Base-by-base conservation (phyloP, 2,888 invertebrate species). In the Erebia epiphron region DNA sequence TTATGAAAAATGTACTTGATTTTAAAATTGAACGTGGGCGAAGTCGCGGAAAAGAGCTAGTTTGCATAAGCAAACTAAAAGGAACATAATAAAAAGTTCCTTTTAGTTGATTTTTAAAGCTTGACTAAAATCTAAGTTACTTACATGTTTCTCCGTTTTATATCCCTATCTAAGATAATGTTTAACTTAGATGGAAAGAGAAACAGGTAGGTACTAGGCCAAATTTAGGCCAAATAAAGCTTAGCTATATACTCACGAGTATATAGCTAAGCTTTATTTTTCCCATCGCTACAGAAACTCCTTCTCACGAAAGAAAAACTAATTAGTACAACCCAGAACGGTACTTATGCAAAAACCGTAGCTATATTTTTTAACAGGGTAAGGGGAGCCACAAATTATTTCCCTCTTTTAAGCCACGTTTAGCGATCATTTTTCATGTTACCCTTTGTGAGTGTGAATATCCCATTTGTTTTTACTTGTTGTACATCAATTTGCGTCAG, bases 381-480 rank as follows among this genome's bases (percentile, higher is more conserved):
- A 41, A 52, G 46, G 13, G 13, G 57, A 60, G 46, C 13, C n/a
- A 35, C 13, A 18, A 61, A 61, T 61, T 46, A 46, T 61, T 46
- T 46, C 13, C 18, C 18, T 61, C 46, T 54, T n/a, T 60, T 43
- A 16, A 52, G 16, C 10, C 60, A 60, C 67, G 50, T 35, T 68
- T 63, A 52, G 63, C 54, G 60, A 69, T 73, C 61, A 74, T 79
- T 78, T 77, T 82, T 79, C 69, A 81, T 79, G 68, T 61, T 64
- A 79, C 80, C 81, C 76, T 43, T 66, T 60, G 74, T 69, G 67
- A 68, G 70, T 70, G 71, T 67, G 67, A 63, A 69, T 69, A 57
- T 79, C 78, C 80, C 83, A 85, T 89, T 86, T 84, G 84, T 87
- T 83, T 76, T 75, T 79, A 83, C 80, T 83, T 80, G 80, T 77